Conservation (phyloP, 2,888 invertebrate genomes). For the Orchesella flavescens region DNA sequence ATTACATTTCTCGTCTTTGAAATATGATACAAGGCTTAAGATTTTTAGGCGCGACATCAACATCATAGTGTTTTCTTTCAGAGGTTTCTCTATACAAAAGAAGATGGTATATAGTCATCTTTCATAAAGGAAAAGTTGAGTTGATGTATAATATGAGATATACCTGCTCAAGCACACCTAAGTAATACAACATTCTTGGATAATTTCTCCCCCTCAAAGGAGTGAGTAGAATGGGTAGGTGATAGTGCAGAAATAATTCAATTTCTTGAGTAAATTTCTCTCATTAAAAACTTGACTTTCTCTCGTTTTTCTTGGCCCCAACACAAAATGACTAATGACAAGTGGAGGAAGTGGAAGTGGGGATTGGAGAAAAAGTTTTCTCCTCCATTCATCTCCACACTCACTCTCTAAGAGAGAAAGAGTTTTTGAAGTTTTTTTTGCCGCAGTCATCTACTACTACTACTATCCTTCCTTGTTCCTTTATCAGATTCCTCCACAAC, state of each 20-base stretch:
- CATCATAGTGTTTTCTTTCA: no score
- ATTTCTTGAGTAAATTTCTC: conserved; percentile 16
- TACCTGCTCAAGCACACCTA: no score
- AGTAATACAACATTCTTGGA: no score
- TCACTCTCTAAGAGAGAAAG: neutral
- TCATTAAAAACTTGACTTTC: conserved; percentile 8
- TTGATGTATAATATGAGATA: no score
- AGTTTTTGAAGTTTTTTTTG: neutral
- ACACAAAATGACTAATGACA: conserved; percentile 3
- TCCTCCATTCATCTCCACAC: neutral
- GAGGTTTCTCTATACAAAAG: no score
- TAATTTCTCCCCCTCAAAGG: no score
- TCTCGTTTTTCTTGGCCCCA: neutral
- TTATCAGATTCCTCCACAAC: no score
- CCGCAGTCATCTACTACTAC: neutral
- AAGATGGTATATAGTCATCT: no score
- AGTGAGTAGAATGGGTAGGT: neutral
- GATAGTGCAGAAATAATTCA: conserved; percentile 24
- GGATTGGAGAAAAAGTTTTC: neutral
- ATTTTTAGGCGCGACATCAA: no score
- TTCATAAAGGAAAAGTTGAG: no score
- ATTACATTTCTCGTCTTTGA: no score
- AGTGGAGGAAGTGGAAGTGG: neutral
- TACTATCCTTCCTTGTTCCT: neutral
- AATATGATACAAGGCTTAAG: no score